Conservation (phyloP, 2,888 invertebrate species). For the Matsumyia berberina region DNA sequence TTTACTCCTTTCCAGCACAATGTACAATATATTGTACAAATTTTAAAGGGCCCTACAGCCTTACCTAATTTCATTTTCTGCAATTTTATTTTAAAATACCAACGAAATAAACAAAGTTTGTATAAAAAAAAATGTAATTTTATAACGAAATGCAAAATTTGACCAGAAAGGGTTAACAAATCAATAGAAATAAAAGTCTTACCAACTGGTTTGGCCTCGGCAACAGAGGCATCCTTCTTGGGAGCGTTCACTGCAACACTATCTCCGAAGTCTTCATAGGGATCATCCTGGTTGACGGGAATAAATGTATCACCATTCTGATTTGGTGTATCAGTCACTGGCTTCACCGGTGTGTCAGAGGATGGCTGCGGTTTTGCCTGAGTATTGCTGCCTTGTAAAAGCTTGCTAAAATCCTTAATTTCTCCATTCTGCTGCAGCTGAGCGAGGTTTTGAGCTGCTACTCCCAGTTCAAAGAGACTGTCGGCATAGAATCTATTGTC, state of each 20-base stretch:
- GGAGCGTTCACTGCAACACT: constrained; percentile 85
- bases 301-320: constrained; percentile 40
- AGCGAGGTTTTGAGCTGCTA: constrained; percentile 86
- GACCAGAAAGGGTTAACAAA: background rate
- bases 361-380: constrained; percentile 27
- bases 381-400: constrained; percentile 81
- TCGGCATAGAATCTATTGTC: constrained; percentile 86
- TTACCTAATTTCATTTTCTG: no score
- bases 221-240: constrained; percentile 87
- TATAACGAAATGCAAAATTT: no score
- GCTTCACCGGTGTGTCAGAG: constrained; percentile 26
- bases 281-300: constrained; percentile 78
- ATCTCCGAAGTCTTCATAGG: constrained; percentile 83
- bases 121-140: no score
- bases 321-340: constrained; percentile 11
- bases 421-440: constrained; percentile 85
- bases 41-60: no score
- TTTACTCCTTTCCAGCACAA: no score
- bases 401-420: constrained; percentile 85
- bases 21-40: no score
- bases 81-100: no score
- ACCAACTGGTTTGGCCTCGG: constrained; percentile 91
- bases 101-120: no score
- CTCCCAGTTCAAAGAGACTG: constrained; percentile 86
- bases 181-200: constrained; percentile 76